Evolutionary conservation across 2,797 vertebrate genomes (phyloP).

Genomic region (Megaceryle alcyon): DNA sequence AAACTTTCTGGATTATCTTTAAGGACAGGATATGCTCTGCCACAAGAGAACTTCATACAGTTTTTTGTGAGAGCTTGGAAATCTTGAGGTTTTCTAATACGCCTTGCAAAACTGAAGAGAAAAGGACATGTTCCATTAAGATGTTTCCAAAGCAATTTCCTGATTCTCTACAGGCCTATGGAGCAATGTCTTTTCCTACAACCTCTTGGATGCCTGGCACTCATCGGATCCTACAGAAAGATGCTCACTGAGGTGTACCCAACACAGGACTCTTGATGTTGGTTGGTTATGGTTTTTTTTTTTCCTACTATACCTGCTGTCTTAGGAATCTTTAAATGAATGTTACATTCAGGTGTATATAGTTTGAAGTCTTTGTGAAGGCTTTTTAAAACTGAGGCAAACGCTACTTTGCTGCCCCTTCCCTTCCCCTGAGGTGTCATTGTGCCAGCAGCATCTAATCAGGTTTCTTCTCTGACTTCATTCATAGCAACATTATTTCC

Average conservation of each 20-base stretch:
- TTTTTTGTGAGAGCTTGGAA: background rate
- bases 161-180: constrained; percentile 74
- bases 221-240: constrained; percentile 58
- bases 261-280: constrained; percentile 64
- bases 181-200: constrained; percentile 84
- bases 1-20: background rate
- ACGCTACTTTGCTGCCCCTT: background rate
- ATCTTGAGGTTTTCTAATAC: background rate
- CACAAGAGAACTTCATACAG: background rate
- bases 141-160: background rate
- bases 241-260: constrained; percentile 71
- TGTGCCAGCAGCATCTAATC: background rate
- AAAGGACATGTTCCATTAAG: background rate
- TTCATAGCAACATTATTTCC: background rate
- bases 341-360: background rate
- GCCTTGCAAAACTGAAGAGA: background rate
- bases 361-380: background rate
- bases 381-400: background rate
- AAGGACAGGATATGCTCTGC: background rate
- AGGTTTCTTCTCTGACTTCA: background rate
- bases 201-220: constrained; percentile 79
- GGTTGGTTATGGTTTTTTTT: constrained; percentile 54
- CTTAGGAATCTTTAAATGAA: background rate
- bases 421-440: background rate
- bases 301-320: background rate